These are phyloP conservation scores for Piprites chloris DNA, from an alignment of 2,113 vertebrate genomes.

Conservation along the genomic window DNA sequence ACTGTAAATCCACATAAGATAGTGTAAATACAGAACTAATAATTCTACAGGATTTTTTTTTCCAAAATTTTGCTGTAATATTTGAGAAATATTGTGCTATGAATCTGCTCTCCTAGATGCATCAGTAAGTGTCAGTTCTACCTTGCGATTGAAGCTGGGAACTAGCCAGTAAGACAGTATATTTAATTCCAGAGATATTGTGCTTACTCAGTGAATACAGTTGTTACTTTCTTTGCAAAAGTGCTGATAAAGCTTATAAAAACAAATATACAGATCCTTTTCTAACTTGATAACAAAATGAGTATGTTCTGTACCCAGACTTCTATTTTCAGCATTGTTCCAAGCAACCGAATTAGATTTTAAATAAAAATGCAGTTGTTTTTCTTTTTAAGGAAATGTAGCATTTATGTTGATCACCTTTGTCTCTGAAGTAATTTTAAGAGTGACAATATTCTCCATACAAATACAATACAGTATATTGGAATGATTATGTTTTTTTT, in stretches of 20 bases:
- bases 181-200: constrained; percentile 2
- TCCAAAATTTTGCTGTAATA: neutral
- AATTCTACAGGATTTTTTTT: neutral
- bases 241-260: constrained; percentile 33
- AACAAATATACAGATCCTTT: neutral
- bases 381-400: neutral
- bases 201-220: neutral
- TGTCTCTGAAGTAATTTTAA: neutral
- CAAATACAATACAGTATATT: neutral
- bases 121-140: neutral
- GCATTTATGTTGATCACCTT: neutral
- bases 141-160: neutral
- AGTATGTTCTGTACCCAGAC: neutral
- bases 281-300: neutral
- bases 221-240: constrained; percentile 22
- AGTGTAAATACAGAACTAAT: neutral
- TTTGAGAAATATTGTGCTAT: neutral
- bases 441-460: neutral
- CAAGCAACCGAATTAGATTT: neutral
- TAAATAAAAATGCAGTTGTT: neutral
- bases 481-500: neutral
- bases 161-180: neutral
- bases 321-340: neutral
- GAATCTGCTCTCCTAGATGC: neutral
- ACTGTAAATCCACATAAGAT: neutral